A percentile compares a stretch with the other conserved stretches of the same genome.
phyloP scores from a whole-genome alignment of 92 coral and sea anemone genomes.

The Pocillopora grandis region DNA sequence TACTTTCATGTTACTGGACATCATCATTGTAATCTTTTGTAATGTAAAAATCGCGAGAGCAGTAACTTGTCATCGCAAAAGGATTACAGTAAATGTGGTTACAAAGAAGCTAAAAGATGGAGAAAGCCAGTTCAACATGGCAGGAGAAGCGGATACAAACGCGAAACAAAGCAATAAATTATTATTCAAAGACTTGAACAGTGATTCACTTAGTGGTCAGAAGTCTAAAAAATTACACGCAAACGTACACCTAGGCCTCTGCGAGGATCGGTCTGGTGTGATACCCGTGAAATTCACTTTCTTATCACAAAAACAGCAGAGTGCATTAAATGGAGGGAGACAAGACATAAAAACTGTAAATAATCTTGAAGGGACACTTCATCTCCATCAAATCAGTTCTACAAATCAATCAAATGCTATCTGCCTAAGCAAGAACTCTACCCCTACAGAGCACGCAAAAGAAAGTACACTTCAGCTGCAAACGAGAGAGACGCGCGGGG shows the following conservation, averaged over 20 bases:
- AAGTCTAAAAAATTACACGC: not conserved
- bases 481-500: slow-evolving; percentile 34
- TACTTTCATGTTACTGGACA: slow-evolving; percentile 37
- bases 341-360: not conserved
- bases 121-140: not conserved
- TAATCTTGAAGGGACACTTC: not conserved
- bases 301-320: not conserved
- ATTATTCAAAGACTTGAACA: not conserved
- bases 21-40: slow-evolving; percentile 38
- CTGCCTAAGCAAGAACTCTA: not conserved
- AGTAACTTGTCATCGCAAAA: slow-evolving; percentile 39
- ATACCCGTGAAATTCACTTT: not conserved
- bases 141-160: not conserved
- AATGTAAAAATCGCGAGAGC: slow-evolving; percentile 38
- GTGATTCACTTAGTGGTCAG: not conserved
- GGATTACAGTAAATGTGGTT: slow-evolving; percentile 4
- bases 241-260: not conserved
- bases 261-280: not conserved
- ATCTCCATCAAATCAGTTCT: not conserved
- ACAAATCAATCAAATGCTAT: not conserved
- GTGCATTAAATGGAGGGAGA: not conserved
- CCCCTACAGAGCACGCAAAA: not conserved
- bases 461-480: not conserved
- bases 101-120: not conserved
- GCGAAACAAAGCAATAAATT: not conserved